These are phyloP conservation scores for Panagrolaimus sp. DNA, from an alignment of 1,140 invertebrate genomes.

Conservation along the genomic window DNA sequence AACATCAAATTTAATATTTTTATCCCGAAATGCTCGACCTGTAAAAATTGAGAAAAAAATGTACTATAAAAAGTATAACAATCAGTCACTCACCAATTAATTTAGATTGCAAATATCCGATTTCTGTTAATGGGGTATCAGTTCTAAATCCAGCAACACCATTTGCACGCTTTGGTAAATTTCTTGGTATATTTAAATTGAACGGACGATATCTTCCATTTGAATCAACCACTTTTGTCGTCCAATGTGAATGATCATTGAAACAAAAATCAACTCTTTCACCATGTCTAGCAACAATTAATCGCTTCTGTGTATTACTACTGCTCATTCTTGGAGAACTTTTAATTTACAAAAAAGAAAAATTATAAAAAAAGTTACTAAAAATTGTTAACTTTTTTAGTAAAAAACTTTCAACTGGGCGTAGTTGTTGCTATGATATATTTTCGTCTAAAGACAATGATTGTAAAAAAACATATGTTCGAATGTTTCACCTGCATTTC, in stretches of 20 bases:
- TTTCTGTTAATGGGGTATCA: slow-evolving; percentile 26
- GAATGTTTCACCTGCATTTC: no score
- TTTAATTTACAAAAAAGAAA: no score
- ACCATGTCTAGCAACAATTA: slow-evolving; percentile 22
- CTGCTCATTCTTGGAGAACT: no score
- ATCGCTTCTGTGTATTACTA: neutral
- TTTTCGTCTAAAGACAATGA: no score
- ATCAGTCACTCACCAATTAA: slow-evolving; percentile 16
- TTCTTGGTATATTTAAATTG: slow-evolving; percentile 23
- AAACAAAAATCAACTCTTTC: slow-evolving; percentile 23
- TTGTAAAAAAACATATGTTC: no score
- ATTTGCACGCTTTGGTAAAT: slow-evolving; percentile 13
- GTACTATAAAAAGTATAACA: neutral
- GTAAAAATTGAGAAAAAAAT: slow-evolving; percentile 19
- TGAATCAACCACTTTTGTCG: slow-evolving; percentile 13
- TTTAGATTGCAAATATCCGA: slow-evolving; percentile 25
- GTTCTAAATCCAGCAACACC: slow-evolving; percentile 11
- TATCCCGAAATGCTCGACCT: slow-evolving; percentile 23
- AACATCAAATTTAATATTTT: slow-evolving; percentile 13
- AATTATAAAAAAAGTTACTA: no score
- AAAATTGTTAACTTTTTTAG: no score
- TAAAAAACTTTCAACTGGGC: no score
- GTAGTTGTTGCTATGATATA: no score
- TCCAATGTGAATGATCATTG: slow-evolving; percentile 19
- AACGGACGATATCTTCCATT: slow-evolving; percentile 16